Conservation (phyloP, 2,797 vertebrate species). For the Erethizon dorsatum region DNA sequence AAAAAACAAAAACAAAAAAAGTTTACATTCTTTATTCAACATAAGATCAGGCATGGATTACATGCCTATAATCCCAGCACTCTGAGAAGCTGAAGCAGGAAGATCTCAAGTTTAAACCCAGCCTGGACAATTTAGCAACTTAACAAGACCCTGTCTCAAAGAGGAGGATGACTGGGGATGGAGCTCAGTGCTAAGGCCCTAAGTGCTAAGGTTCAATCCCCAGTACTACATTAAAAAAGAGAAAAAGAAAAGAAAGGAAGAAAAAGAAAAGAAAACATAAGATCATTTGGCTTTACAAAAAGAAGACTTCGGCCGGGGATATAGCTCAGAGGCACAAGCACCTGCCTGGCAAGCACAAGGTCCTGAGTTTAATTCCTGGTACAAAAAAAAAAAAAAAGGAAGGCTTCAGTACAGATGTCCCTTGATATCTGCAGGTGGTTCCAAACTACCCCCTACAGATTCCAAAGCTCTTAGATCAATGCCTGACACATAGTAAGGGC, state of each 20-base stretch:
- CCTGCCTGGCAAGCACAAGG: too few species aligned
- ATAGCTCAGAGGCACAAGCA: too few species aligned
- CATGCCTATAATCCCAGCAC: not conserved
- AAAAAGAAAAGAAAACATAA: not conserved
- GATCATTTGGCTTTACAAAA: not conserved
- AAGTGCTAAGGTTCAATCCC: not conserved
- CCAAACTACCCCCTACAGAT: not conserved
- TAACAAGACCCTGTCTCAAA: not conserved
- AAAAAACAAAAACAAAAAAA: not conserved
- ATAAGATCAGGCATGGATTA: not conserved
- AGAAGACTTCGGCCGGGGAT: too few species aligned
- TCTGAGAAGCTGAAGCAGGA: not conserved
- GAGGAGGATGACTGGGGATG: not conserved
- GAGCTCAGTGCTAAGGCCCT: not conserved
- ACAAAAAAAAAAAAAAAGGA: not conserved
- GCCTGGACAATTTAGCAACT: not conserved
- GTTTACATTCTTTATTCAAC: not conserved
- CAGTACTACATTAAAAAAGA: not conserved
- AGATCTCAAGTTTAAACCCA: not conserved
- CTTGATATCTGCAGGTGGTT: too few species aligned
- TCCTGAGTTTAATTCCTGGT: too few species aligned
- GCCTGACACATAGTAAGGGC: not conserved
- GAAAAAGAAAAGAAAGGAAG: not conserved
- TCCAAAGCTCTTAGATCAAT: not conserved
- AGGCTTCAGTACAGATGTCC: too few species aligned